A percentile compares a stretch with the other conserved stretches of the same genome.
Evolutionary conservation across 2,888 invertebrate species (phyloP).

Genomic region (Neoitamus cyanurus): DNA sequence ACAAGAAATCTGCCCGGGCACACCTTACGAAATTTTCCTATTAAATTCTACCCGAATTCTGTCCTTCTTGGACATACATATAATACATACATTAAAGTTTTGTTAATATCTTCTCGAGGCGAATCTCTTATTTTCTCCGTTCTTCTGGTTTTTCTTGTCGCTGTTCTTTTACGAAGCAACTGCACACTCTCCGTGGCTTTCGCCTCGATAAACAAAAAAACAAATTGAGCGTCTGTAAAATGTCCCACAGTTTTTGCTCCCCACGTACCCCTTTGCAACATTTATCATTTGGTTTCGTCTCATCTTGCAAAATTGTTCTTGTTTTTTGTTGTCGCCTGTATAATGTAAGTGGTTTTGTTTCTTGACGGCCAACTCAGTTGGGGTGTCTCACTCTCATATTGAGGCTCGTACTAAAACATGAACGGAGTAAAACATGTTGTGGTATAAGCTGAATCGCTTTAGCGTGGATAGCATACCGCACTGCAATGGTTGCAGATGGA

Average conservation of each 20-base stretch:
- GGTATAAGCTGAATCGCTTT: neutral
- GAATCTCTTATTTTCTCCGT: neutral
- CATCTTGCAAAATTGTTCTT: constrained; percentile 17
- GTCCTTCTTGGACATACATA: neutral
- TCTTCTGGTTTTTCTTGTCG: neutral
- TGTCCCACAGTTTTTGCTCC: neutral
- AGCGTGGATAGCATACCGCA: neutral
- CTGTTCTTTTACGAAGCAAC: neutral
- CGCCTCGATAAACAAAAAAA: neutral
- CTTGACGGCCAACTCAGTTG: neutral
- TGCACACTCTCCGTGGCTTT: constrained; percentile 3
- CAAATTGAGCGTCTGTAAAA: constrained; percentile 18
- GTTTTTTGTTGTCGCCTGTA: neutral
- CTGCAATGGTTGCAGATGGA: neutral
- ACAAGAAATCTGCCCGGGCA: neutral
- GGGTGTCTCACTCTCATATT: neutral
- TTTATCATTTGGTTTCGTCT: constrained; percentile 35
- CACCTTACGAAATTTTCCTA: neutral
- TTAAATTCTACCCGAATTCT: neutral
- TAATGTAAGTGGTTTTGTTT: constrained; percentile 36
- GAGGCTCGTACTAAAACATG: neutral
- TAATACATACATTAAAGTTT: too few species aligned
- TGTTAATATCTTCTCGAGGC: neutral
- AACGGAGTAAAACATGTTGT: constrained; percentile 6
- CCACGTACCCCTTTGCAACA: neutral